These are phyloP conservation scores for Leuciscus idus DNA, from an alignment of 2,113 vertebrate species.

Conservation along the genomic window DNA sequence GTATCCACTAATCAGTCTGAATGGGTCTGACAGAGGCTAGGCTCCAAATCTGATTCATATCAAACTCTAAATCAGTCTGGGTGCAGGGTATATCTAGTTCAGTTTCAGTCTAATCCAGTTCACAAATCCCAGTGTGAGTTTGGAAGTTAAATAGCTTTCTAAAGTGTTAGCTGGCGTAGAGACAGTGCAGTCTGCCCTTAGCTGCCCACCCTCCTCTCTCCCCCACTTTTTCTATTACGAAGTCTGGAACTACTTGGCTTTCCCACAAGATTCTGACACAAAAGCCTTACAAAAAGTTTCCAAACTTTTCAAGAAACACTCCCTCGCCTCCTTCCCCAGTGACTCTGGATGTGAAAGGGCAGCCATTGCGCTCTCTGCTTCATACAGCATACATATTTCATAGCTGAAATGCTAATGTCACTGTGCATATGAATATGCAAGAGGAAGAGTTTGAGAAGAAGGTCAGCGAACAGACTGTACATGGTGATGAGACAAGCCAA, in stretches of 20 bases:
- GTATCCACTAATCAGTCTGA: neutral
- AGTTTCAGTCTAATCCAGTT: constrained; percentile 23
- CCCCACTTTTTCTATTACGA: constrained; percentile 14
- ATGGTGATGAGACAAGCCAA: neutral
- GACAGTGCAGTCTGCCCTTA: constrained; percentile 18
- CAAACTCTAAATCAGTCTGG: constrained; percentile 12
- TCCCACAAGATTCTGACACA: constrained; percentile 35
- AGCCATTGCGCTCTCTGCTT: constrained; percentile 43
- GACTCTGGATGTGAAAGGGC: constrained; percentile 58
- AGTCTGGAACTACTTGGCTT: constrained; percentile 38
- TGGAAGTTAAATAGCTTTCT: neutral
- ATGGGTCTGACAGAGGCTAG: neutral
- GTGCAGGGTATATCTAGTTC: neutral
- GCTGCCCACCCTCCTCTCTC: neutral
- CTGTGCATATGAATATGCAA: constrained; percentile 59
- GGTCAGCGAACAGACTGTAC: constrained; percentile 49
- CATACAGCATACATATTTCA: constrained; percentile 67
- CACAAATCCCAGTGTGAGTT: neutral
- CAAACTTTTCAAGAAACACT: constrained; percentile 33
- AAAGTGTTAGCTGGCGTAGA: constrained; percentile 1
- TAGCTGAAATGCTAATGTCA: constrained; percentile 61
- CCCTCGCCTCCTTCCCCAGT: neutral
- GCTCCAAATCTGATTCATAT: constrained; percentile 20
- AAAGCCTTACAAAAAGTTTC: constrained; percentile 1
- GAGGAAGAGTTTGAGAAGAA: constrained; percentile 53